Evolutionary conservation across 1,140 invertebrate species (phyloP).

Genomic region (Tetranychus urticae): DNA sequence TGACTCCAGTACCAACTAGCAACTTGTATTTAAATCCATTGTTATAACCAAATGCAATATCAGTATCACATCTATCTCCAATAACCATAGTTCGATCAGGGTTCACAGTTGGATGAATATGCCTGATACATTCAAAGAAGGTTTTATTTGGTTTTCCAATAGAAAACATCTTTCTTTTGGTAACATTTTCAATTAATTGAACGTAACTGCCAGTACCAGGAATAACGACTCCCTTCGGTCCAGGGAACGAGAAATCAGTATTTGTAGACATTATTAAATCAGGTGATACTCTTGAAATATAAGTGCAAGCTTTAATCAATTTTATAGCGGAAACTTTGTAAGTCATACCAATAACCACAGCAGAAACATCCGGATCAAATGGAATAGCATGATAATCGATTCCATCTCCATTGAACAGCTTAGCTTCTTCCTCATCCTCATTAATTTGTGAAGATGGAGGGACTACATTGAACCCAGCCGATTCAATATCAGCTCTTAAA

Average conservation of each 20-base stretch:
- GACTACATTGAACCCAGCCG: slow-evolving; percentile 41
- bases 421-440: slow-evolving; percentile 2
- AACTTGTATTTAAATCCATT: slow-evolving; percentile 55
- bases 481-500: slow-evolving; percentile 51
- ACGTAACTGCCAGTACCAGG: slow-evolving; percentile 62
- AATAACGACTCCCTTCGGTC: slow-evolving; percentile 1
- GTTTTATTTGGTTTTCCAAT: slow-evolving; percentile 57
- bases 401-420: not conserved
- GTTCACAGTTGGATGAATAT: slow-evolving; percentile 34
- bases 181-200: slow-evolving; percentile 47
- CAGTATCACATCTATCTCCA: slow-evolving; percentile 68
- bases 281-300: slow-evolving; percentile 33
- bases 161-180: slow-evolving; percentile 48
- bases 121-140: slow-evolving; percentile 31
- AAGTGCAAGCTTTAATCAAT: slow-evolving; percentile 53
- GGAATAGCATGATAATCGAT: not conserved
- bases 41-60: slow-evolving; percentile 56
- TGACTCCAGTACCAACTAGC: slow-evolving; percentile 57
- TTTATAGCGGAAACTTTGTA: slow-evolving; percentile 70
- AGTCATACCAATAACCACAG: slow-evolving; percentile 86
- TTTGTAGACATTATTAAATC: slow-evolving; percentile 72
- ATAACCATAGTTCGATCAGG: slow-evolving; percentile 71
- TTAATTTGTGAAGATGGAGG: not conserved
- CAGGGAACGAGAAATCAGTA: slow-evolving; percentile 57
- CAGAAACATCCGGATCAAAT: slow-evolving; percentile 38